Evolutionary conservation across 2,797 vertebrate species (phyloP), one percentile per base, ranked within the genome.

Genomic region (Macropus fuliginosus): DNA sequence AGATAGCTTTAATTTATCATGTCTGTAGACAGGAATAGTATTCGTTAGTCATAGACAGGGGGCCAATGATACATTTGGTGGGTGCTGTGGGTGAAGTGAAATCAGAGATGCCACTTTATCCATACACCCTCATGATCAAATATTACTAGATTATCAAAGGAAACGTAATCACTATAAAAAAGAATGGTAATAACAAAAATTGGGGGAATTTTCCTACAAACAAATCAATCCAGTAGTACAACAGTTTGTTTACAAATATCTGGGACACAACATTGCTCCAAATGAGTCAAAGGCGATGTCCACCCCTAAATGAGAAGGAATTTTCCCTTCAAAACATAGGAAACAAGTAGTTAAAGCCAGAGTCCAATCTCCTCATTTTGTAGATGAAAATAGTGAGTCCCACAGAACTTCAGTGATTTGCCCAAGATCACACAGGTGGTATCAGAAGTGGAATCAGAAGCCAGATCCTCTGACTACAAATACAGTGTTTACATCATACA

Each of bases 21-120:
- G 14, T 92, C 55, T 93, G 21, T 59, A 95, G 96, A 96, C 0
- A 3, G 46, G 34, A 97, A 27, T 16, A 94, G 50, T 93, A 96
- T 92, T 96, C 34, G 62, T 94, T 95, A 92, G 59, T 95, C 4
- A 66, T 96, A 96, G n/a, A 46, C 95, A 92, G 94, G 55, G 95
- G 21, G 18, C 28, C 40, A 97, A 0, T 24, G 29, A 92, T 94
- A 93, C 0, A 57, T 92, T 93, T 94, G 94, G 91, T 16, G 91
- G 50, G 52, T 50, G 74, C 5, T 97, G n/a, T 50, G 95, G 95
- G 93, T 24, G 4, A 92, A 94, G 14, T 74, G 57, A 57, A 9
- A 93, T 92, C 46, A 95, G 57, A 3, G 2, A 92, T 94, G 34
- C 8, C 1, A 50, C 31, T 95, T 14, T 95, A 6, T 24, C 57